phyloP scores from a whole-genome alignment of 1,140 invertebrate genomes.

The Trypoxylus dichotomus region DNA sequence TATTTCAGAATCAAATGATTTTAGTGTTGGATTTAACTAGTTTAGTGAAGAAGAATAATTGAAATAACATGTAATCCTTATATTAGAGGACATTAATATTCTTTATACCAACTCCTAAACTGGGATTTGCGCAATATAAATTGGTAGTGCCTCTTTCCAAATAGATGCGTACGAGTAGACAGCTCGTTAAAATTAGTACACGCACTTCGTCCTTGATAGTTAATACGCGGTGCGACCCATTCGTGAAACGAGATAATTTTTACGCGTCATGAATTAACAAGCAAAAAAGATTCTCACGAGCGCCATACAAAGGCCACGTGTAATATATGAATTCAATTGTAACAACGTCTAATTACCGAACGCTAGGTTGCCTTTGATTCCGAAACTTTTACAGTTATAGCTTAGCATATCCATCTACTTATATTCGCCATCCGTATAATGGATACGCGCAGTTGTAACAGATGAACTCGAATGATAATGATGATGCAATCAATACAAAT shows the following conservation, averaged over 20 bases:
- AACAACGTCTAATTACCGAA: not conserved
- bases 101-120: not conserved
- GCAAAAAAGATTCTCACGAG: slow-evolving; percentile 13
- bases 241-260: not conserved
- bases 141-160: not conserved
- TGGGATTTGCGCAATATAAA: not conserved
- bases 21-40: too few species aligned
- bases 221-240: not conserved
- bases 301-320: not conserved
- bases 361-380: not conserved
- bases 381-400: not conserved
- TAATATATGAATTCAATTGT: slow-evolving; percentile 19
- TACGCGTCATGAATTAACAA: not conserved
- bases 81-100: too few species aligned
- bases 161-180: not conserved
- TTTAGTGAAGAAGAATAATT: too few species aligned
- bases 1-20: too few species aligned
- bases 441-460: not conserved
- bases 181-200: not conserved
- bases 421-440: not conserved
- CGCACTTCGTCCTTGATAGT: not conserved
- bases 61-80: too few species aligned
- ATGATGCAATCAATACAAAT: slow-evolving; percentile 18
- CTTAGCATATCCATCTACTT: not conserved
- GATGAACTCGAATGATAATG: slow-evolving; percentile 8